These are phyloP conservation scores for Lepidocolaptes lacrymiger DNA, from an alignment of 2,797 vertebrate genomes.

Conservation along the genomic window DNA sequence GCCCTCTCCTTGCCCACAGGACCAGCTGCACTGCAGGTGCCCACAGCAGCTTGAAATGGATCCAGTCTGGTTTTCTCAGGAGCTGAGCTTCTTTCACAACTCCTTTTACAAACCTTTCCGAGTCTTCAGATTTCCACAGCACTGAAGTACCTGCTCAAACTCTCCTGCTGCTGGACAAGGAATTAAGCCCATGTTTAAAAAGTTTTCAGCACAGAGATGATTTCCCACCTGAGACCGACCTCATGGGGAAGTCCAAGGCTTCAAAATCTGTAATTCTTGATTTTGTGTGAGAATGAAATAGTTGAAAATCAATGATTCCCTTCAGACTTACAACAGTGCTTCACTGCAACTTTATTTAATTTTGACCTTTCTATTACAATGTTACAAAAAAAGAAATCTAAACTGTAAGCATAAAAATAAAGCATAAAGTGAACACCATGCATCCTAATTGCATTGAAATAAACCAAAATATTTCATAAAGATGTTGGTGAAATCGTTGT, in stretches of 20 bases:
- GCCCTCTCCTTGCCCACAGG: background rate
- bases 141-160: background rate
- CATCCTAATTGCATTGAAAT: background rate
- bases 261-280: background rate
- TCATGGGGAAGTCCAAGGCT: background rate
- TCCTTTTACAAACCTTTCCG: background rate
- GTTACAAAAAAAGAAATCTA: background rate
- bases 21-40: background rate
- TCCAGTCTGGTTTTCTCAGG: background rate
- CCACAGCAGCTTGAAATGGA: background rate
- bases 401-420: background rate
- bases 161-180: background rate
- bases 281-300: background rate
- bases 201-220: background rate
- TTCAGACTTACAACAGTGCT: background rate
- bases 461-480: rapidly evolving
- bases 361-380: background rate
- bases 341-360: background rate
- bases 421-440: background rate
- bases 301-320: background rate
- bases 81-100: background rate
- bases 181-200: background rate
- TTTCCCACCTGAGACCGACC: background rate
- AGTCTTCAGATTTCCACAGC: background rate
- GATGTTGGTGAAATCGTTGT: background rate